phyloP scores from a whole-genome alignment of 1,140 invertebrate genomes.

The Chrysoperla carnea region DNA sequence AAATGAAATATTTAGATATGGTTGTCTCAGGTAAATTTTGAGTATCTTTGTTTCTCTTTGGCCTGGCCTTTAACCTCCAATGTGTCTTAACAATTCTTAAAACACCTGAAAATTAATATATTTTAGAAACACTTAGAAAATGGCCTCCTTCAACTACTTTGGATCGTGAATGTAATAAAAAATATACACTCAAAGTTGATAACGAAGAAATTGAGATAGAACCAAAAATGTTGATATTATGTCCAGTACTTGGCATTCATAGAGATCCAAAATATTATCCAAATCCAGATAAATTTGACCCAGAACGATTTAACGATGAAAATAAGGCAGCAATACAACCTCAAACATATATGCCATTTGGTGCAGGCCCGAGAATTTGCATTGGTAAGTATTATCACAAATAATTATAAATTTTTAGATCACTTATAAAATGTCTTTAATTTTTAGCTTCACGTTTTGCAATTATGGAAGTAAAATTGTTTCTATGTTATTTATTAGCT shows the following conservation, averaged over 20 bases:
- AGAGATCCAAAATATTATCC: conserved; percentile 30
- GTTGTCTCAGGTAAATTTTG: conserved; percentile 15
- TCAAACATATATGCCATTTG: conserved; percentile 39
- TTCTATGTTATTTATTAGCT: neutral
- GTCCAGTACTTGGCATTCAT: conserved; percentile 32
- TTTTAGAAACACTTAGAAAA: conserved; percentile 26
- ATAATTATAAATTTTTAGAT: neutral
- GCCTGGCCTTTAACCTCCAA: too few species aligned
- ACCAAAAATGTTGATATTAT: conserved; percentile 20
- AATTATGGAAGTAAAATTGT: neutral
- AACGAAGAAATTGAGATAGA: conserved; percentile 1
- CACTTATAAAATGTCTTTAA: neutral
- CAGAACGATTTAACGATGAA: conserved; percentile 35
- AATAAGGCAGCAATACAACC: conserved; percentile 29
- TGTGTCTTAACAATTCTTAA: too few species aligned
- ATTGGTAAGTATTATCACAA: conserved; percentile 32
- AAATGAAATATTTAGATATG: conserved; percentile 30
- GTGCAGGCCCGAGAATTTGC: conserved; percentile 40
- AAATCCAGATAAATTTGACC: conserved; percentile 33
- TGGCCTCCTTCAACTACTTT: conserved; percentile 22
- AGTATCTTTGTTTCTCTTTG: too few species aligned
- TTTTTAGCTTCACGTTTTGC: neutral
- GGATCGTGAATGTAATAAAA: conserved; percentile 17
- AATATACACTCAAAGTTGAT: conserved; percentile 5
- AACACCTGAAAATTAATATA: too few species aligned